These are phyloP conservation scores for Saimiri boliviensis DNA, from an alignment of 2,113 vertebrate genomes.

Conservation along the genomic window DNA sequence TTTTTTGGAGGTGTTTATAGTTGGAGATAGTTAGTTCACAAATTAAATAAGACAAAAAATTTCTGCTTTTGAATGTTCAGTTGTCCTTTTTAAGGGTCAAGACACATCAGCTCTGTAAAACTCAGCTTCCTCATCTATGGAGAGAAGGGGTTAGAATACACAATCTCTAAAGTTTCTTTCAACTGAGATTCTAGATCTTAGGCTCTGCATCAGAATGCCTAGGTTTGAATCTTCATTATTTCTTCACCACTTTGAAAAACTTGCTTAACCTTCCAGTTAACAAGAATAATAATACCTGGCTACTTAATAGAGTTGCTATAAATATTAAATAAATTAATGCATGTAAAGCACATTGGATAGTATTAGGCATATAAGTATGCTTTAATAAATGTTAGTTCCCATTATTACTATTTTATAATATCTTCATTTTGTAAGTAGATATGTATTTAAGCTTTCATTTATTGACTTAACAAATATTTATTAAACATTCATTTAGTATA, in stretches of 20 bases:
- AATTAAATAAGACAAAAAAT: background rate
- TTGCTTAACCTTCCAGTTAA: background rate
- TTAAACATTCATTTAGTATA: background rate
- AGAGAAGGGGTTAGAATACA: background rate
- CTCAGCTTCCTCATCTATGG: background rate
- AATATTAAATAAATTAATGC: background rate
- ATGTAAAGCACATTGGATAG: background rate
- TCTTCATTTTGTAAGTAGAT: slow-evolving; percentile 12
- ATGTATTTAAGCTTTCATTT: background rate
- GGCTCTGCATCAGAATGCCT: background rate
- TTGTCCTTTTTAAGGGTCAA: background rate
- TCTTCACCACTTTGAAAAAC: background rate
- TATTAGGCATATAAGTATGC: background rate
- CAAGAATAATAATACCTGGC: background rate
- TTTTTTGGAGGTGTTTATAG: background rate
- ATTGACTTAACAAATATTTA: slow-evolving; percentile 13
- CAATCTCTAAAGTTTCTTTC: background rate
- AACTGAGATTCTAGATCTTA: background rate
- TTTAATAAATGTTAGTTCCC: background rate
- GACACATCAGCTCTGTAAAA: background rate
- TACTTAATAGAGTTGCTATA: background rate
- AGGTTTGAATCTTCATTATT: background rate
- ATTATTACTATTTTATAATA: background rate
- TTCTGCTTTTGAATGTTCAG: background rate
- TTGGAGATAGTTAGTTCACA: background rate